A percentile compares a stretch with the other conserved stretches of the same genome.
Evolutionary conservation across 2,113 vertebrate species (phyloP).

Genomic region (Piprites chloris): DNA sequence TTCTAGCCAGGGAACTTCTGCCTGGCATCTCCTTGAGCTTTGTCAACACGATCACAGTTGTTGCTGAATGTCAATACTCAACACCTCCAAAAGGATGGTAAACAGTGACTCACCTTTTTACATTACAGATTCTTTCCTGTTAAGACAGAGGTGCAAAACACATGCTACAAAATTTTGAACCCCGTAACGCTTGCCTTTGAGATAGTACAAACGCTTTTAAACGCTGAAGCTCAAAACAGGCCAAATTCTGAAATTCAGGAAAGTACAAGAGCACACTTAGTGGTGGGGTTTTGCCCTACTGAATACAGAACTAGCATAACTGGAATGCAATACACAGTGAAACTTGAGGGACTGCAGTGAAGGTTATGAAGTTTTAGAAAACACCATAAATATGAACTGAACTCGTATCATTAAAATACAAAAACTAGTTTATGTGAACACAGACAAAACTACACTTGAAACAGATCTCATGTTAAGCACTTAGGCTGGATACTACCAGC

Average conservation of each 20-base stretch:
- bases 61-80: not conserved
- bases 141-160: not conserved
- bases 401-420: not conserved
- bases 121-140: not conserved
- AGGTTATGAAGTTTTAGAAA: not conserved
- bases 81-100: not conserved
- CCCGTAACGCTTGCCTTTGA: not conserved
- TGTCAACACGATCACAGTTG: not conserved
- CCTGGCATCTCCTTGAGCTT: not conserved
- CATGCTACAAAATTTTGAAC: not conserved
- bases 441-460: not conserved
- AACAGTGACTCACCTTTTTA: not conserved
- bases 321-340: not conserved
- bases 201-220: not conserved
- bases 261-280: not conserved
- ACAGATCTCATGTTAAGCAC: not conserved
- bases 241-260: not conserved
- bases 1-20: not conserved
- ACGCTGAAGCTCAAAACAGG: not conserved
- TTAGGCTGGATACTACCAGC: not conserved
- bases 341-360: not conserved
- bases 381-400: not conserved
- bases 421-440: not conserved
- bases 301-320: not conserved
- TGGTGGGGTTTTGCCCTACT: not conserved